A percentile compares a stretch with the other conserved stretches of the same genome.
phyloP scores from a whole-genome alignment of 2,888 invertebrate genomes.

The Teinopalpus imperialis region DNA sequence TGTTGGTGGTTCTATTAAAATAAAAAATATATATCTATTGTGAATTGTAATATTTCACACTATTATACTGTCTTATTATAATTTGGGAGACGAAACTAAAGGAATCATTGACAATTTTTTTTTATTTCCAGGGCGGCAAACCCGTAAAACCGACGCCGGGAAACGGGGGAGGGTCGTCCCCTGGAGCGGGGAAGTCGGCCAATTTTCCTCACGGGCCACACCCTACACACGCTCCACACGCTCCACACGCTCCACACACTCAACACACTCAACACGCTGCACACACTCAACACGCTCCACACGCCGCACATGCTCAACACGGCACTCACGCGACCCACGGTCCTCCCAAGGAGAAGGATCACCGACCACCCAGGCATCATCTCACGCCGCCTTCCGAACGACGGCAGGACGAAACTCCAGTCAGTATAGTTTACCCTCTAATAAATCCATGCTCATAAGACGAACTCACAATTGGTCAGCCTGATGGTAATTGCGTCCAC shows the following conservation, averaged over 20 bases:
- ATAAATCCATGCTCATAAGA: no score
- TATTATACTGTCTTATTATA: no score
- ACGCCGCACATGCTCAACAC: slow-evolving; percentile 19
- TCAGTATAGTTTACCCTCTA: no score
- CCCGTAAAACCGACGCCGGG: slow-evolving; percentile 76
- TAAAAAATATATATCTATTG: no score
- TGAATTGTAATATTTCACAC: no score
- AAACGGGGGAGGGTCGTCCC: slow-evolving; percentile 42
- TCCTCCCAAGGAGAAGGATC: slow-evolving; percentile 48
- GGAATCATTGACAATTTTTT: no score
- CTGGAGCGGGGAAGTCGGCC: slow-evolving; percentile 28
- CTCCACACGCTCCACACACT: slow-evolving; percentile 27
- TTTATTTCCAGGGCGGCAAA: slow-evolving; percentile 79
- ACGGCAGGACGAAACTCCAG: slow-evolving; percentile 37
- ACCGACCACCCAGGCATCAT: slow-evolving; percentile 46
- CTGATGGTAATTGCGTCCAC: no score
- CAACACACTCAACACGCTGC: slow-evolving; percentile 27
- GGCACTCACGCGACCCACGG: slow-evolving; percentile 20
- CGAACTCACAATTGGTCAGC: no score
- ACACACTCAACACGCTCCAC: slow-evolving; percentile 22
- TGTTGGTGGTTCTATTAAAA: no score
- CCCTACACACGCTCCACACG: slow-evolving; percentile 32
- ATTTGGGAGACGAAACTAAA: no score
- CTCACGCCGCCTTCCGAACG: slow-evolving; percentile 47
- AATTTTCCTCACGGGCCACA: slow-evolving; percentile 27